Conservation (phyloP, 1,140 invertebrate species). For the Bombus superbus region DNA sequence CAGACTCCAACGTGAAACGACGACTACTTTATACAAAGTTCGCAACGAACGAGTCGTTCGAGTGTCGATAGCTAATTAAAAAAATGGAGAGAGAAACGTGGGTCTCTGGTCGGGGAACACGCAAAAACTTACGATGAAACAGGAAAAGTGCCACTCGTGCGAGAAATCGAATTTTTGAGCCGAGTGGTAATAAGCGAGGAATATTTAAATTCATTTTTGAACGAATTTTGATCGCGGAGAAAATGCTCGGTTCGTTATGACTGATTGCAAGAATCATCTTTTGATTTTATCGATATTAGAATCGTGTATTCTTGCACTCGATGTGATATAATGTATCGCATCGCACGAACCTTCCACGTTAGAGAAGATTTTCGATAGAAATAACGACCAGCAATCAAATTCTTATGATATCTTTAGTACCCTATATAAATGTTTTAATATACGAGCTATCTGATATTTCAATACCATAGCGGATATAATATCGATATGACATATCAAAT, state of each 20-base stretch:
- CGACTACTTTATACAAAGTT: neutral
- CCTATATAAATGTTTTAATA: too few relatives aligned
- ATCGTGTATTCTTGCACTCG: too few relatives aligned
- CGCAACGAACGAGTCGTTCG: neutral
- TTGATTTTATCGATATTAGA: too few relatives aligned
- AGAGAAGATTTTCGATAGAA: too few relatives aligned
- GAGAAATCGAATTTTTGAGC: slow-evolving; percentile 62
- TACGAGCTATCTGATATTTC: too few relatives aligned
- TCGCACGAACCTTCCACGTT: too few relatives aligned
- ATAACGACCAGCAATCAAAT: too few relatives aligned
- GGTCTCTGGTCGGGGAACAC: neutral
- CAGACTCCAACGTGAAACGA: neutral
- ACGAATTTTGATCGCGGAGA: slow-evolving; percentile 52
- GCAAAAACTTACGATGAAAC: neutral
- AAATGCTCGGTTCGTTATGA: slow-evolving; percentile 15
- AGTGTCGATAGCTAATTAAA: slow-evolving; percentile 5
- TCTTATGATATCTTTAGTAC: too few relatives aligned
- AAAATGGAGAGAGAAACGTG: neutral
- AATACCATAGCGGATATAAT: too few relatives aligned
- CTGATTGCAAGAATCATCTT: neutral
- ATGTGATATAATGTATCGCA: too few relatives aligned
- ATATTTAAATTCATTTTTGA: slow-evolving; percentile 33
- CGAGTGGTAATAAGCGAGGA: slow-evolving; percentile 35
- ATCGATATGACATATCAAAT: too few relatives aligned
- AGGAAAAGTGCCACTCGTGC: neutral